These are phyloP conservation scores for Microctonus brassicae DNA, from an alignment of 2,888 invertebrate genomes.

Conservation along the genomic window DNA sequence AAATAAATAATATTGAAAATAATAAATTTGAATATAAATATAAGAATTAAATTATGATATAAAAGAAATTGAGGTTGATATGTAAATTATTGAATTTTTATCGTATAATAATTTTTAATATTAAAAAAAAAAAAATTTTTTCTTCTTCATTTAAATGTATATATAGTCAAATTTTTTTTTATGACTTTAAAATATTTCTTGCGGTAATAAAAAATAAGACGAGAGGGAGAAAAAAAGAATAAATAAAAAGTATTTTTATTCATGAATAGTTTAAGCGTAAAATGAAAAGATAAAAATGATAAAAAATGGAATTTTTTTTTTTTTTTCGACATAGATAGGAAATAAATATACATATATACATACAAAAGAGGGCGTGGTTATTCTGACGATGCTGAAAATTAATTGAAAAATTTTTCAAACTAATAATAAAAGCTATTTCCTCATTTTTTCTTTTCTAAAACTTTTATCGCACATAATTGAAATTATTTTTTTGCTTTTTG, in stretches of 20 bases:
- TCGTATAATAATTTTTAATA: too few relatives aligned
- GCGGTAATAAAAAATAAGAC: neutral
- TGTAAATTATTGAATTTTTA: too few relatives aligned
- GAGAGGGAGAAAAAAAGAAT: neutral
- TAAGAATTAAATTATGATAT: too few relatives aligned
- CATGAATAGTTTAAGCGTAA: neutral
- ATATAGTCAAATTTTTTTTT: too few relatives aligned
- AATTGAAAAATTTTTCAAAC: slow-evolving; percentile 26
- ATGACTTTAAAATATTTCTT: too few relatives aligned
- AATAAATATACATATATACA: neutral
- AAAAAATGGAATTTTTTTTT: too few relatives aligned
- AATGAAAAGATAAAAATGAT: neutral
- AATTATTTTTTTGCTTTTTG: slow-evolving; percentile 29
- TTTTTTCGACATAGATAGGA: neutral
- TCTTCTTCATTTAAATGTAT: too few relatives aligned
- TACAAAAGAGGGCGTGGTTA: neutral
- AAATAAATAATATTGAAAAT: too few relatives aligned
- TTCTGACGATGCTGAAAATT: slow-evolving; percentile 10
- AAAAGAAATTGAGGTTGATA: too few relatives aligned
- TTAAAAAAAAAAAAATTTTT: too few relatives aligned
- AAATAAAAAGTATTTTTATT: neutral
- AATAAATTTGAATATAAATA: too few relatives aligned
- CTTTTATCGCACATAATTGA: slow-evolving; percentile 28
- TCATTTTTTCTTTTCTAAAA: slow-evolving; percentile 7
- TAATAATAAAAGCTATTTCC: slow-evolving; percentile 17